Conservation (phyloP, 2,888 invertebrate species). For the Heliconius aoede region DNA sequence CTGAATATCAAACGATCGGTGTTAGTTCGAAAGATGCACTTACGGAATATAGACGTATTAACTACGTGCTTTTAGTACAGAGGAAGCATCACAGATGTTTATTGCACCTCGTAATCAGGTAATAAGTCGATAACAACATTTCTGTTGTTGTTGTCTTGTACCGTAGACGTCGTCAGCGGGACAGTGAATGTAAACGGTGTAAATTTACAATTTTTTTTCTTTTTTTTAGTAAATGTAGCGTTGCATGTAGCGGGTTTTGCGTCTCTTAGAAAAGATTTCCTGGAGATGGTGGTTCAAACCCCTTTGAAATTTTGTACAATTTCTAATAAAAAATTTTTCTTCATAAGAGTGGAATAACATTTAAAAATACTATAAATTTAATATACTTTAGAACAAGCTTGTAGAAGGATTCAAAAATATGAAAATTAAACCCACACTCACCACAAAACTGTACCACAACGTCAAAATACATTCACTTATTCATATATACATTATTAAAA, state of each 20-base stretch:
- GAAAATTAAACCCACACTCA: background rate
- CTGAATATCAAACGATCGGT: background rate
- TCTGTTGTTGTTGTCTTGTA: conserved; percentile 8
- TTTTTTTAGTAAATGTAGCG: no score
- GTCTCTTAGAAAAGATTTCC: no score
- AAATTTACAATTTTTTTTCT: no score
- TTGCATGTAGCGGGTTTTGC: no score
- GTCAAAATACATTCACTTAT: background rate
- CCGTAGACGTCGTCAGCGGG: background rate
- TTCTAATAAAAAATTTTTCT: no score
- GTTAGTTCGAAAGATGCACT: background rate
- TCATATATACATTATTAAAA: conserved; percentile 20
- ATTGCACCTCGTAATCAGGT: conserved; percentile 31
- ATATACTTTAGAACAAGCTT: no score
- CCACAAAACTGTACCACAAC: background rate
- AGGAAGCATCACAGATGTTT: conserved; percentile 39
- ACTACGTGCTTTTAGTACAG: background rate
- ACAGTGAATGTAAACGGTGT: background rate
- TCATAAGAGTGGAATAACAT: no score
- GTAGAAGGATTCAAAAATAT: background rate
- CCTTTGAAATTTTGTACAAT: no score
- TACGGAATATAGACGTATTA: conserved; percentile 12
- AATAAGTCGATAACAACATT: conserved; percentile 23
- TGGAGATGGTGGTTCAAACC: no score
- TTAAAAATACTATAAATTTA: no score